phyloP scores from a whole-genome alignment of 1,140 invertebrate species.

The Trinorchestia longiramus region DNA sequence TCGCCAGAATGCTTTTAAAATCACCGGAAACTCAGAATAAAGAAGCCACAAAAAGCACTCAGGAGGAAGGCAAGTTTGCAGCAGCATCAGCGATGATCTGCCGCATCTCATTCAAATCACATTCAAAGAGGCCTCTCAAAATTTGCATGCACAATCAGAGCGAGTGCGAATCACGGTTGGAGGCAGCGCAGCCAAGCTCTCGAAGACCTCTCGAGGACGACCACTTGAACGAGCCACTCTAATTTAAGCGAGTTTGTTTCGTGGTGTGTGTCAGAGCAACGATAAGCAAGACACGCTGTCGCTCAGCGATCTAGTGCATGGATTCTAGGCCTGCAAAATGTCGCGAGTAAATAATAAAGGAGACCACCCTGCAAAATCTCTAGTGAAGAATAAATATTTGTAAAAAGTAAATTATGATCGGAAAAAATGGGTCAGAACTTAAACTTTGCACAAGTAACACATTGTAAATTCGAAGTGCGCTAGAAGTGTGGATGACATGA shows the following conservation, averaged over 20 bases:
- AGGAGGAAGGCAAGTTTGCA: slow-evolving; percentile 23
- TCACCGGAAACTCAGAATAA: background rate
- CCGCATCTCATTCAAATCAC: slow-evolving; percentile 54
- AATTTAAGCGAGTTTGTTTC: slow-evolving; percentile 49
- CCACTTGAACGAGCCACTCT: slow-evolving; percentile 42
- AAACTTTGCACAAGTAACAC: too few relatives aligned
- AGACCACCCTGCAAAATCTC: background rate
- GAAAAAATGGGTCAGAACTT: too few relatives aligned
- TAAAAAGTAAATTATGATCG: background rate
- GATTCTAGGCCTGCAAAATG: background rate
- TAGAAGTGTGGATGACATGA: too few relatives aligned
- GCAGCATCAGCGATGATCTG: slow-evolving; percentile 52
- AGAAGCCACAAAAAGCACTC: slow-evolving; percentile 21
- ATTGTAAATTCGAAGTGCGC: too few relatives aligned
- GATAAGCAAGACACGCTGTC: slow-evolving; percentile 25
- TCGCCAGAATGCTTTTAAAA: background rate
- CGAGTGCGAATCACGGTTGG: slow-evolving; percentile 31
- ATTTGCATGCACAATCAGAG: slow-evolving; percentile 50
- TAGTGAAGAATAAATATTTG: background rate
- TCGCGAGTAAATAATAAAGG: background rate
- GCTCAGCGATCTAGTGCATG: background rate
- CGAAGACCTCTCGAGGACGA: slow-evolving; percentile 39
- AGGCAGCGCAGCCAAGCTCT: slow-evolving; percentile 27
- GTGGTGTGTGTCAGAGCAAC: slow-evolving; percentile 32
- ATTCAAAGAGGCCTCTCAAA: slow-evolving; percentile 45